Base-by-base conservation (phyloP, 2,888 invertebrate genomes). In the Leptinotarsa peninsularis region DNA sequence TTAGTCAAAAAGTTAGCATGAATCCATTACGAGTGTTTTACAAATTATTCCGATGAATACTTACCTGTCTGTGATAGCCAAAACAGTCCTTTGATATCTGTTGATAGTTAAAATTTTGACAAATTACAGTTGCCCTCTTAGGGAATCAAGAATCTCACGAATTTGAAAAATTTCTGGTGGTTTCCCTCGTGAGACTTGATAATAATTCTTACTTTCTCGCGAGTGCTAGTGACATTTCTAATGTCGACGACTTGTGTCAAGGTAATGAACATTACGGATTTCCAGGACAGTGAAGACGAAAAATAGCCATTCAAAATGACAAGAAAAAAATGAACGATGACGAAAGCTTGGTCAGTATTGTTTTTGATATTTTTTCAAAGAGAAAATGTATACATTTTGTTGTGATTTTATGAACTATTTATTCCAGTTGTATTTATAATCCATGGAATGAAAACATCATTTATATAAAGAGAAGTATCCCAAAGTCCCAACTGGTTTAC, bases 291-390 rank as follows among this genome's bases (percentile, higher is more conserved):
- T 54, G 63, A 23, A 71, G 74, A 74, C 70, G 80, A 73, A 73
- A 73, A 75, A 76, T 79, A 80, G 74, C 70, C 75, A 58, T 78
- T 81, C 87, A 91, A 90, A 91, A 93, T 92, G 92, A 89, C 91
- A 89, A 91, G 91, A 90, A 92, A 92, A 92, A 91, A 91, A 93
- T 93, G 92, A 93, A 90, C 90, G 92, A 92, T 92, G 92, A 91
- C 86, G 92, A 92, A 90, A 92, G 92, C 91, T 92, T 93, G 92
- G 92, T 92, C 88, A 89, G 89, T 89, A 88, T 85, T 78, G 80
- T 81, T 80, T 75, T 76, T 77, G 18, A 63, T 63, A 43, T 50
- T 72, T 71, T 56, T 10, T 43, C 13, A 43, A 43, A 43, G 10
- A 43, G 43, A 43, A 43, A 10, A 43, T 43, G 43, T 43, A 10